Percentiles rank a stretch among this genome's conserved stretches.
Conservation (phyloP, 2,797 vertebrate species). For the Neomorphus geoffroyi region DNA sequence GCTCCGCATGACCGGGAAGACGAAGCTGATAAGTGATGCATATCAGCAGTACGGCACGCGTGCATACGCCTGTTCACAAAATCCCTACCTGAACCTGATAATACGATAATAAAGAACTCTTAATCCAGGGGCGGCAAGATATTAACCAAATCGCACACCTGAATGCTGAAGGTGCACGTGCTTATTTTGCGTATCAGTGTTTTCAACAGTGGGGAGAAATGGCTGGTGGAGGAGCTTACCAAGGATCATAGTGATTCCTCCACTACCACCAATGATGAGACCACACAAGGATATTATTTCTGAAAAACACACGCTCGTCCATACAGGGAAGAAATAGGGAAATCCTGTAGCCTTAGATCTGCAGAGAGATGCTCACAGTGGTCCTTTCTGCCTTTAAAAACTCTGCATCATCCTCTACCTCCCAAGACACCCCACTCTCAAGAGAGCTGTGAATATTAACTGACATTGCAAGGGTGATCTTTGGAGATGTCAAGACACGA, state of each 20-base stretch:
- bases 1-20: background rate
- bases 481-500: background rate
- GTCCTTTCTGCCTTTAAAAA: background rate
- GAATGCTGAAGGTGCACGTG: background rate
- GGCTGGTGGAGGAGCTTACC: background rate
- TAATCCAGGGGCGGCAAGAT: background rate
- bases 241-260: background rate
- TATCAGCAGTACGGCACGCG: background rate
- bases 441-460: background rate
- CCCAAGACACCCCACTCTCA: background rate
- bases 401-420: background rate
- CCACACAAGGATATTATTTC: background rate
- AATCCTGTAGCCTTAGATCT: background rate
- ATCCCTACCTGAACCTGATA: background rate
- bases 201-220: background rate
- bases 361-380: background rate
- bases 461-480: background rate
- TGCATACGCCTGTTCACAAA: background rate
- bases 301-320: rapidly evolving
- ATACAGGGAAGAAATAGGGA: background rate
- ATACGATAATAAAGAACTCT: background rate
- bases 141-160: background rate
- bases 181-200: background rate
- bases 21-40: background rate
- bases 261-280: background rate